phyloP scores from a whole-genome alignment of 1,140 invertebrate species.

The Orchesella cincta region DNA sequence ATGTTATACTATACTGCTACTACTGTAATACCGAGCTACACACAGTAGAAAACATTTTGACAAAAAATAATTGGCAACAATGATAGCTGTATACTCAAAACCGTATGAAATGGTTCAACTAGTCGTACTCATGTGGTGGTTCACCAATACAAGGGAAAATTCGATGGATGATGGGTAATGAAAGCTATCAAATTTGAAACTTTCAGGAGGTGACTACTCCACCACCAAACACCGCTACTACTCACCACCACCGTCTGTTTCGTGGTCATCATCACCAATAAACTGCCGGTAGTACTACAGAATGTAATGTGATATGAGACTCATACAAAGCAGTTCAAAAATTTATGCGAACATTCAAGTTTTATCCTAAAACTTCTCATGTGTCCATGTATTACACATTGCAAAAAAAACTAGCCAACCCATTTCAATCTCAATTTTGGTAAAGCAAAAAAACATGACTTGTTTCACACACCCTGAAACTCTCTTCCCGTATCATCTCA shows the following conservation, averaged over 20 bases:
- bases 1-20: too few relatives aligned
- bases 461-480: neutral
- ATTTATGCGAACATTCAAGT: neutral
- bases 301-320: too few relatives aligned
- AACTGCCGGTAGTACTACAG: too few relatives aligned
- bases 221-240: too few relatives aligned
- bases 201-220: neutral
- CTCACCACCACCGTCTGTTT: neutral
- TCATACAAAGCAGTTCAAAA: neutral
- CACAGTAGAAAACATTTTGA: slow-evolving; percentile 1
- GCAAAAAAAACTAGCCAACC: neutral
- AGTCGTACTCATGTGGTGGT: neutral
- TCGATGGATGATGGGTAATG: neutral
- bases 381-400: neutral
- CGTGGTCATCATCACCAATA: slow-evolving; percentile 14
- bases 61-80: slow-evolving; percentile 13
- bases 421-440: neutral
- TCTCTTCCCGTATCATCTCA: neutral
- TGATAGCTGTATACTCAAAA: neutral
- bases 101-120: neutral
- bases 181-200: slow-evolving; percentile 1
- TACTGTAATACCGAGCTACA: neutral
- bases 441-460: slow-evolving; percentile 8
- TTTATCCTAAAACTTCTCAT: neutral
- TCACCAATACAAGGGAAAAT: neutral